Base-by-base conservation (phyloP, 2,113 vertebrate genomes). In the Tragelaphus buxtoni region DNA sequence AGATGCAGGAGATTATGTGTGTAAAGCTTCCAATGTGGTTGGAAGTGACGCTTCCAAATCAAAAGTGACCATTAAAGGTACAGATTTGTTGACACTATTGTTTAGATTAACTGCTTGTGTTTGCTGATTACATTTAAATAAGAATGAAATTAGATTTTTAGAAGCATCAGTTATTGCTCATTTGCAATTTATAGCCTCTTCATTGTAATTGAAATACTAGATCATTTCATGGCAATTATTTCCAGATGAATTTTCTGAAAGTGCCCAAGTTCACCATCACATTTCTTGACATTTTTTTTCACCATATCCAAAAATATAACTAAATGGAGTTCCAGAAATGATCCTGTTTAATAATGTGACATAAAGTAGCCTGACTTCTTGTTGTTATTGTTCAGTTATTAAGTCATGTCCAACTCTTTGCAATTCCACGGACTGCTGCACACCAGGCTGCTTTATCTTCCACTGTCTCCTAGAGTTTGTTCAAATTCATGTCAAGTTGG, bases 31-130 rank as follows among this genome's bases (percentile, higher is more conserved):
- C 90, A 99, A 99, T 51, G 97, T 98, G 9, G 99, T 98, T 89
- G 99, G 99, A 97, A 99, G 98, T 93, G 99, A 99, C 94, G 99
- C 99, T 97, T 99, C 99, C 98, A 99, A 99, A 97, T 98, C 99
- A 94, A 99, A 99, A 99, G 99, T 99, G 95, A 99, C 99, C 4
- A 84, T 99, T 69, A 99, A 99, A 99, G 99, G 99, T 99, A 99
- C 49, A 86, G 94, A 96, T 61, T 91, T 53, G 69, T 79, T 10
- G 13, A 90, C 95, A 94, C 60, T 63, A 18, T 35, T 76, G 22
- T 12, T 69, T 28, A 56, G 18, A 32, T 47, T 12, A 45, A 76
- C 58, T 30, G 3, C 47, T 90, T 13, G 1, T 8, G 11, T 80
- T 93, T 84, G 26, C n/a, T 45, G 80, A 61, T 63, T 63, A 16